Conservation (phyloP, 2,113 vertebrate genomes). For the Dasypus novemcinctus region DNA sequence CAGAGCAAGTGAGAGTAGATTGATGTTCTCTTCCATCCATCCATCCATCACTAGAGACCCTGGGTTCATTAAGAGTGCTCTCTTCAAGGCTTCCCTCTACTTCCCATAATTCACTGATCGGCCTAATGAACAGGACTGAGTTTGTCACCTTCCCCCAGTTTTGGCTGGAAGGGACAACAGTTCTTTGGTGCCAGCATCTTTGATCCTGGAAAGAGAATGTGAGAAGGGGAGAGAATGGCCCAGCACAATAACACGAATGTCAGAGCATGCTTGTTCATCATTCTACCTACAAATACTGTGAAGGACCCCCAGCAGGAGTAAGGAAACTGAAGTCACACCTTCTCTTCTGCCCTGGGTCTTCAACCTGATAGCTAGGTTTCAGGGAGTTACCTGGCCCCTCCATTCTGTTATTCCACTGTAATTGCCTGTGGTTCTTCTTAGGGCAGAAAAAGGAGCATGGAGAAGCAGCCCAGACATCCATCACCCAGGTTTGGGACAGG, state of each 20-base stretch:
- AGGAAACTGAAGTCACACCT: neutral
- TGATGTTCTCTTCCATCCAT: slow-evolving; percentile 41
- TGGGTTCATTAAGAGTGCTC: neutral
- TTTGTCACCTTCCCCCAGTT: slow-evolving; percentile 7
- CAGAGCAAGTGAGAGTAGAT: slow-evolving; percentile 23
- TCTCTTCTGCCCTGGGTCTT: neutral
- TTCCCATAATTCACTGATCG: slow-evolving; percentile 35
- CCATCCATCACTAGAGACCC: slow-evolving; percentile 62
- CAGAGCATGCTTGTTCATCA: neutral
- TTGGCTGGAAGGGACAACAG: neutral
- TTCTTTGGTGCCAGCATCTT: neutral
- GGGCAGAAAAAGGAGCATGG: neutral
- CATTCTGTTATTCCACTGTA: neutral
- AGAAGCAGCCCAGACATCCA: neutral
- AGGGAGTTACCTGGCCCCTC: neutral
- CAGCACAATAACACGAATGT: neutral
- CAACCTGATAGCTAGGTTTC: neutral
- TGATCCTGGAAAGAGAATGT: neutral
- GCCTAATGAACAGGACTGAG: slow-evolving; percentile 16
- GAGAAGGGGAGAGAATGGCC: neutral
- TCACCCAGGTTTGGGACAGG: neutral
- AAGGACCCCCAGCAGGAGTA: neutral
- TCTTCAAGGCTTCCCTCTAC: neutral
- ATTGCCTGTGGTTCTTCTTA: neutral
- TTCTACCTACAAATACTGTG: neutral